Evolutionary conservation across 2,797 vertebrate genomes (phyloP), one percentile per base, ranked within the genome.

Genomic region (Anguilla megastoma): DNA sequence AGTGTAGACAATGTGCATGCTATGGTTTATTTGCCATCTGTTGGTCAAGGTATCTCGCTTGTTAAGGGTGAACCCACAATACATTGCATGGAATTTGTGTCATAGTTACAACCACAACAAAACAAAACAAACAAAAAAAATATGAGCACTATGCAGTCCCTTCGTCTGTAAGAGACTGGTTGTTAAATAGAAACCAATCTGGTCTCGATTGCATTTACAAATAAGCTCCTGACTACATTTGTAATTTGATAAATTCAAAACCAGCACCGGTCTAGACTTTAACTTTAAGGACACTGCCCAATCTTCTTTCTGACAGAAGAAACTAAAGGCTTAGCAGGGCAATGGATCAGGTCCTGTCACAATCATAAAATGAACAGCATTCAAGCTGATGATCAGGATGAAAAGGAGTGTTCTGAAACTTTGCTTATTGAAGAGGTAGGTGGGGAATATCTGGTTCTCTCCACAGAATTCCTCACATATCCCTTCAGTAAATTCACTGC

Each of bases 401-500:
- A 71, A 71, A 71, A 86, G 27, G 50, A 76, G 12, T 54, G 12
- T 21, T 50, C 66, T 9, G 45, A 86, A 50, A 10, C 41, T 21
- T 24, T 12, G 52, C 52, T 85, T 60, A 41, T 50, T 50, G 16
- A 52, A 18, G 3, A 50, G 86, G 48, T 3, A 27, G n/a, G 69
- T 4, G 27, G 66, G 10, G 41, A 60, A 16, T 36, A 30, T 16
- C 30, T 84, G 33, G 86, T 18, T 74, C 33, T n/a, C 33, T 52
- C 66, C 3, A 9, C 83, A 50, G 9, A 21, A 56, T 36, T 52
- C 48, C 82, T 7, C 48, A 48, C 48, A 36, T 36, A 74, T 54
- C 50, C 50, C 63, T 52, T 76, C 48, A 16, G 48, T 76, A 69
- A 84, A 85, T 83, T 76, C 87, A 79, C 48, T 66, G 58, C 69